Evolutionary conservation across 2,888 invertebrate species (phyloP), one percentile per base, ranked within the genome.

Genomic region (Octodonta nipae): DNA sequence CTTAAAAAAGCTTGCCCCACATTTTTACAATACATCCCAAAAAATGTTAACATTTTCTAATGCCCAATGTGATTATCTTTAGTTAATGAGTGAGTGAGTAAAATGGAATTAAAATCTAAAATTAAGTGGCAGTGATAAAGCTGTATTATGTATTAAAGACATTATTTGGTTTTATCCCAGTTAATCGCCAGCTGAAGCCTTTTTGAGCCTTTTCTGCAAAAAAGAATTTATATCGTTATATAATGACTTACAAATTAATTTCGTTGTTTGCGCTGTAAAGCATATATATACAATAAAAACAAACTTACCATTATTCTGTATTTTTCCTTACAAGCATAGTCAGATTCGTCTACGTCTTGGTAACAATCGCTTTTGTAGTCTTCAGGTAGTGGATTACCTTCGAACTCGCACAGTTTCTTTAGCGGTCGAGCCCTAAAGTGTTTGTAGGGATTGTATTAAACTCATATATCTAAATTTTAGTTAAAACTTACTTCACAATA

Each of bases 261-360:
- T 26, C 20, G 17, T 25, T n/a, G n/a, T n/a, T n/a, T n/a, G n/a
- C n/a, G n/a, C n/a, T n/a, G n/a, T n/a, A n/a, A n/a, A n/a, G n/a
- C n/a, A n/a, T n/a, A n/a, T n/a, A n/a, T n/a, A n/a, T n/a, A n/a
- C n/a, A 15, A 7, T n/a, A 11, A 22, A 22, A 17, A 26, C 7
- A 13, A 11, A 49, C 66, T 71, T 61, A 81, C 81, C 80, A 80
- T 78, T 50, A 82, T 81, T 54, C 81, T 66, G 54, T 77, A 75
- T 55, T 82, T 82, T 56, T 82, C 82, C 57, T 80, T 79, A 63
- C 83, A 83, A 3, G 82, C 83, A 55, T 75, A 82, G 43, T 78
- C 76, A 13, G 76, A 72, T 60, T 83, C 83, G 56, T 82, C 82
- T 11, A 82, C 73, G 55, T 83, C 79, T 56, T 79, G 75, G 61